These are phyloP conservation scores for Osmerus eperlanus DNA, from an alignment of 2,113 vertebrate species.

Conservation along the genomic window DNA sequence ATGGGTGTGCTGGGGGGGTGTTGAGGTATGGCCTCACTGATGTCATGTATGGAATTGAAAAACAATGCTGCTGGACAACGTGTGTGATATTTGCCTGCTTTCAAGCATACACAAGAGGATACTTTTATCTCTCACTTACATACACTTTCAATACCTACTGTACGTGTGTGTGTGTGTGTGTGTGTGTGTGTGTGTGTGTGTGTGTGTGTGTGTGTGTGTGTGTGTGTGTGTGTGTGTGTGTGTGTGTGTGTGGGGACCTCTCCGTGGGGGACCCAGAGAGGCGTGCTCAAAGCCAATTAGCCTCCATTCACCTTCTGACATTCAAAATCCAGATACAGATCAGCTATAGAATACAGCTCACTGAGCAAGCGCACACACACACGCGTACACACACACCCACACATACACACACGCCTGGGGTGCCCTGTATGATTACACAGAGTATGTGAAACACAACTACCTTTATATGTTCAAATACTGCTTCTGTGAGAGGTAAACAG, in stretches of 20 bases:
- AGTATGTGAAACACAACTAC: too few species aligned
- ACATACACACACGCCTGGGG: neutral
- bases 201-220: neutral
- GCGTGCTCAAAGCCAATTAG: conserved; percentile 64
- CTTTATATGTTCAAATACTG: too few species aligned
- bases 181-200: neutral
- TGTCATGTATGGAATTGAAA: too few species aligned
- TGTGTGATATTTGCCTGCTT: too few species aligned
- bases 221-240: neutral
- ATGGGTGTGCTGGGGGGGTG: too few species aligned
- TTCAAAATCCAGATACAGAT: conserved; percentile 52
- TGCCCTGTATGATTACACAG: neutral
- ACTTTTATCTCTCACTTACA: too few species aligned
- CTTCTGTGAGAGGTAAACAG: too few species aligned
- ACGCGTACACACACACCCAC: neutral
- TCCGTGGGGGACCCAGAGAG: conserved; percentile 26
- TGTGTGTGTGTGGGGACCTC: neutral
- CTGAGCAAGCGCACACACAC: neutral
- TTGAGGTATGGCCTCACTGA: too few species aligned
- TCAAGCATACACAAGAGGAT: too few species aligned
- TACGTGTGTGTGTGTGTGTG: conserved; percentile 7
- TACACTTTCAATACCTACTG: conserved; percentile 3
- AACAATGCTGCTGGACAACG: too few species aligned
- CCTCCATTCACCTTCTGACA: conserved; percentile 65
- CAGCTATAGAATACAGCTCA: conserved; percentile 19